Conservation (phyloP, 2,888 invertebrate species). For the Lampropteryx suffumata region DNA sequence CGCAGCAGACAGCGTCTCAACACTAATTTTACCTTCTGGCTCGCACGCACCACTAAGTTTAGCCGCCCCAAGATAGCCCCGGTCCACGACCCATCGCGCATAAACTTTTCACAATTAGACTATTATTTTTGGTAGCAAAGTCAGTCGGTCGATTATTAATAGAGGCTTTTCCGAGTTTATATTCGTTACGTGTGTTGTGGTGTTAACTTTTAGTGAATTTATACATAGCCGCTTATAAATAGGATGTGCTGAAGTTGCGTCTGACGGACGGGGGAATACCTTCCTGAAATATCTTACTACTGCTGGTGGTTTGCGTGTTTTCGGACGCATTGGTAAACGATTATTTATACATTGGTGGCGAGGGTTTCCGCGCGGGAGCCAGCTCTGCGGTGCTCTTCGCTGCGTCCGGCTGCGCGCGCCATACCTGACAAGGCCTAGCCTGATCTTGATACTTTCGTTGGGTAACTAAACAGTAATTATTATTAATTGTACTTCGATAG, state of each 20-base stretch:
- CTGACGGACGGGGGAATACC: constrained; percentile 83
- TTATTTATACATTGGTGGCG: constrained; percentile 80
- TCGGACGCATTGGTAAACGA: constrained; percentile 82
- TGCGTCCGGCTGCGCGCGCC: constrained; percentile 25
- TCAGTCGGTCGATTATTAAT: constrained; percentile 84
- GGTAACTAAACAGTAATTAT: too few species aligned
- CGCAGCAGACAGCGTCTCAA: constrained; percentile 78
- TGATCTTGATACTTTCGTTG: too few species aligned
- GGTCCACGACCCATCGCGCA: constrained; percentile 83
- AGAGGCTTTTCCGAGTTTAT: constrained; percentile 84
- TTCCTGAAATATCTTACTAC: constrained; percentile 84
- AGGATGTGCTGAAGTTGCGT: constrained; percentile 83
- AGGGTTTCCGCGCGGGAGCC: constrained; percentile 55
- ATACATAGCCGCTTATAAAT: constrained; percentile 84
- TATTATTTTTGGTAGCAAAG: constrained; percentile 84
- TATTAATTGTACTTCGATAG: too few species aligned
- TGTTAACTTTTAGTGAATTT: constrained; percentile 84
- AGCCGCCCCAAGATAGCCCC: constrained; percentile 83
- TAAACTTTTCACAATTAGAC: constrained; percentile 84
- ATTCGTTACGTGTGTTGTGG: constrained; percentile 83
- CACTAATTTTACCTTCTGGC: constrained; percentile 83
- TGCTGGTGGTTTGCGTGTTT: constrained; percentile 78
- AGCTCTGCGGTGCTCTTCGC: constrained; percentile 42
- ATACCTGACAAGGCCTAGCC: neutral
- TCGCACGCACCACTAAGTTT: constrained; percentile 82